phyloP scores from a whole-genome alignment of 2,888 invertebrate species.

The Cremastobaeus sp. region DNA sequence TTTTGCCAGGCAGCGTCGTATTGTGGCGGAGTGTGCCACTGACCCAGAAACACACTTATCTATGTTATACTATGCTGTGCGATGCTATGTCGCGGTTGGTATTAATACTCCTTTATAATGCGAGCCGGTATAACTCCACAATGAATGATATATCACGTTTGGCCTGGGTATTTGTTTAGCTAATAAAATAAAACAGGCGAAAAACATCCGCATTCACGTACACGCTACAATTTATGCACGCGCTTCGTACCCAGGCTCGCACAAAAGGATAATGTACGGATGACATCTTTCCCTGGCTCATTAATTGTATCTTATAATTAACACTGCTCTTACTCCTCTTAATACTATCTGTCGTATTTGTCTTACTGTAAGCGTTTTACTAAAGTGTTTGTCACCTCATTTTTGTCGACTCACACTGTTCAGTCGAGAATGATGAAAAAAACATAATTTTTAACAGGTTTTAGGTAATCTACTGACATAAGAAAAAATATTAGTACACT shows the following conservation, averaged over 20 bases:
- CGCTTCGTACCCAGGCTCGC: slow-evolving; percentile 13
- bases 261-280: slow-evolving; percentile 43
- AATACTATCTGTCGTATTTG: too few species aligned
- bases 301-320: slow-evolving; percentile 35
- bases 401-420: too few species aligned
- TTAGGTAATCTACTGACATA: too few species aligned
- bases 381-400: too few species aligned
- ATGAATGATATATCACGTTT: slow-evolving; percentile 54
- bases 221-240: slow-evolving; percentile 8
- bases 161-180: slow-evolving; percentile 43
- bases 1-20: slow-evolving; percentile 68
- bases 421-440: too few species aligned
- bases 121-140: slow-evolving; percentile 59
- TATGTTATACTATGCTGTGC: slow-evolving; percentile 74
- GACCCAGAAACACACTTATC: slow-evolving; percentile 77
- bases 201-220: slow-evolving; percentile 34
- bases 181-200: slow-evolving; percentile 55
- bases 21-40: slow-evolving; percentile 72
- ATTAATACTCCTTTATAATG: slow-evolving; percentile 63
- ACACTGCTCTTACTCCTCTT: too few species aligned
- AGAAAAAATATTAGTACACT: too few species aligned
- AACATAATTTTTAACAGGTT: too few species aligned
- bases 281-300: slow-evolving; percentile 43
- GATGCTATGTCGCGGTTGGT: slow-evolving; percentile 61
- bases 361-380: too few species aligned